These are phyloP conservation scores for Drosophila birchii DNA, from an alignment of 2,888 invertebrate genomes.

Conservation along the genomic window DNA sequence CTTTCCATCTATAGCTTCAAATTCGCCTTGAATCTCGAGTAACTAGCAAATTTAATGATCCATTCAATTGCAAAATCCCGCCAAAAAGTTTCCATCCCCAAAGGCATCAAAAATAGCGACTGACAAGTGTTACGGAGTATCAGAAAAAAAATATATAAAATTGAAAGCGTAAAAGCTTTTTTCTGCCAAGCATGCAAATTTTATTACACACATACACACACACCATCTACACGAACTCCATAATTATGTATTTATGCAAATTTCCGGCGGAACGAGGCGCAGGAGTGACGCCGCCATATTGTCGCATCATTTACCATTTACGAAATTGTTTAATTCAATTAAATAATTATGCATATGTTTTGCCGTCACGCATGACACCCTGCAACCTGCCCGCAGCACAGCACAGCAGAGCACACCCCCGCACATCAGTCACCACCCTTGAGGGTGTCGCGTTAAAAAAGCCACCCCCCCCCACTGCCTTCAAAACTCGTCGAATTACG, in stretches of 20 bases:
- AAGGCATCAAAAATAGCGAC: constrained; percentile 22
- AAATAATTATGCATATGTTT: constrained; percentile 82
- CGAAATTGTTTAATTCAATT: constrained; percentile 84
- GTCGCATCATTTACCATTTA: constrained; percentile 82
- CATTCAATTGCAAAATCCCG: constrained; percentile 24
- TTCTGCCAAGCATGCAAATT: constrained; percentile 53
- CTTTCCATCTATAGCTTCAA: not conserved
- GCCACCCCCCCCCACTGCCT: constrained; percentile 45
- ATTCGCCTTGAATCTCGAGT: constrained; percentile 1
- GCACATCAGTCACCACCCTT: constrained; percentile 12
- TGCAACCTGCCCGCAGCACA: constrained; percentile 34
- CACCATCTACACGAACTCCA: constrained; percentile 31
- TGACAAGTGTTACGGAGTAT: constrained; percentile 32
- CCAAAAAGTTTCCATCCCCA: constrained; percentile 25
- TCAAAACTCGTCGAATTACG: constrained; percentile 60
- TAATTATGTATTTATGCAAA: constrained; percentile 81
- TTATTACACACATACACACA: constrained; percentile 29
- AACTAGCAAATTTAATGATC: constrained; percentile 41
- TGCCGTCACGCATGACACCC: constrained; percentile 66
- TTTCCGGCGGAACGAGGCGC: constrained; percentile 46
- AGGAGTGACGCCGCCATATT: constrained; percentile 64
- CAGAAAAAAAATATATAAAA: constrained; percentile 4
- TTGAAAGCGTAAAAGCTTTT: constrained; percentile 47
- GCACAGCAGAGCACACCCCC: not conserved
- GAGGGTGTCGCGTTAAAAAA: constrained; percentile 64